Conservation (phyloP, 2,888 invertebrate species). For the Eupithecia subfuscata region DNA sequence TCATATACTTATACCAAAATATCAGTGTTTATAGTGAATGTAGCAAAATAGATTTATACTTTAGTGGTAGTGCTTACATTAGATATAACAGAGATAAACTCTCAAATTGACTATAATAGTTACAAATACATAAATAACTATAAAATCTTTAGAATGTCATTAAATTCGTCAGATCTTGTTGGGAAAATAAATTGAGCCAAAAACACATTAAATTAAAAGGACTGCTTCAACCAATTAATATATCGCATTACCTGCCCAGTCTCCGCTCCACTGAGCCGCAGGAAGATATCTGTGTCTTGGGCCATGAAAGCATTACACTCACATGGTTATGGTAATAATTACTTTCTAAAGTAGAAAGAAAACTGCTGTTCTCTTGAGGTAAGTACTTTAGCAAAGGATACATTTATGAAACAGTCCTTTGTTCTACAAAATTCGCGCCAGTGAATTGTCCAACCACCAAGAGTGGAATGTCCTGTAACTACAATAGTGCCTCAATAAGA, state of each 20-base stretch:
- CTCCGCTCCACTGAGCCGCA: too few relatives aligned
- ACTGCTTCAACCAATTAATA: background rate
- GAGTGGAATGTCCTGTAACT: background rate
- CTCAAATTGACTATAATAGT: conserved; percentile 15
- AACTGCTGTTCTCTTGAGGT: background rate
- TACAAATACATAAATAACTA: conserved; percentile 20
- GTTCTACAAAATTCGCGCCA: conserved; percentile 15
- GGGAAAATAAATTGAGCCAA: conserved; percentile 40
- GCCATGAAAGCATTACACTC: background rate
- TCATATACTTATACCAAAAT: conserved; percentile 22
- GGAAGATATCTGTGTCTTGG: too few relatives aligned
- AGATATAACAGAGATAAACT: conserved; percentile 17
- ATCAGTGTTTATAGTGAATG: conserved; percentile 15
- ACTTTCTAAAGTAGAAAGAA: background rate
- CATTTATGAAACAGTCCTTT: background rate
- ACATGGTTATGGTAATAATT: background rate
- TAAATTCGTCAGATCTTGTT: conserved; percentile 41
- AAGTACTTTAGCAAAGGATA: background rate
- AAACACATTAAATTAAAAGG: conserved; percentile 17
- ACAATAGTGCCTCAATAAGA: background rate
- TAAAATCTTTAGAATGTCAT: conserved; percentile 41
- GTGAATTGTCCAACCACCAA: background rate
- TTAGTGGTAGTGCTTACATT: conserved; percentile 25
- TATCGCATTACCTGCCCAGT: too few relatives aligned
- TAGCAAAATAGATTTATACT: conserved; percentile 31